phyloP scores from a whole-genome alignment of 2,888 invertebrate genomes.

The Acanthosepion pharaonis region DNA sequence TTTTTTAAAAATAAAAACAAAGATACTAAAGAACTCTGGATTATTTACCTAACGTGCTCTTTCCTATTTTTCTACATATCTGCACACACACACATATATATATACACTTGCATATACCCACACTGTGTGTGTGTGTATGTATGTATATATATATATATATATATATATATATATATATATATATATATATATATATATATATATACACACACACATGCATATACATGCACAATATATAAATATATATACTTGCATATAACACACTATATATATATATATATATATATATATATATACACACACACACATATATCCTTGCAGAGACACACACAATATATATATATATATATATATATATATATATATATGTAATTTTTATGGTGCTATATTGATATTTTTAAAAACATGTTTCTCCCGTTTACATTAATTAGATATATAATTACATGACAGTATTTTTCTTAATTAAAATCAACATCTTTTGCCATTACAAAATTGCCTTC shows the following conservation, averaged over 20 bases:
- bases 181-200: conserved; percentile 23
- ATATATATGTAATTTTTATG: background rate
- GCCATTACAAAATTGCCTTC: too few species aligned
- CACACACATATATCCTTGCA: background rate
- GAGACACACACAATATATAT: background rate
- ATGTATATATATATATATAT: background rate
- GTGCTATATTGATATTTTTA: too few species aligned
- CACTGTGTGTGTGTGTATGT: background rate
- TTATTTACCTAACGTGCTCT: too few species aligned
- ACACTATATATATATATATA: background rate
- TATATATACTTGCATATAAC: background rate
- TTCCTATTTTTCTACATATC: too few species aligned
- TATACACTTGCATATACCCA: background rate
- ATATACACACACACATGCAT: background rate
- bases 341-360: background rate
- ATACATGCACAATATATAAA: background rate
- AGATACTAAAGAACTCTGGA: too few species aligned
- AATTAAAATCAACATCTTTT: too few species aligned
- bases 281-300: background rate
- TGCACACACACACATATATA: background rate
- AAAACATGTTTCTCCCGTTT: too few species aligned
- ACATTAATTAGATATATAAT: too few species aligned
- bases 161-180: background rate
- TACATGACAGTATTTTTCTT: too few species aligned
- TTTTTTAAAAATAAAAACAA: too few species aligned